A percentile compares a stretch with the other conserved stretches of the same genome.
Evolutionary conservation across 2,888 invertebrate genomes (phyloP).

Genomic region (Steinernema hermaphroditum): DNA sequence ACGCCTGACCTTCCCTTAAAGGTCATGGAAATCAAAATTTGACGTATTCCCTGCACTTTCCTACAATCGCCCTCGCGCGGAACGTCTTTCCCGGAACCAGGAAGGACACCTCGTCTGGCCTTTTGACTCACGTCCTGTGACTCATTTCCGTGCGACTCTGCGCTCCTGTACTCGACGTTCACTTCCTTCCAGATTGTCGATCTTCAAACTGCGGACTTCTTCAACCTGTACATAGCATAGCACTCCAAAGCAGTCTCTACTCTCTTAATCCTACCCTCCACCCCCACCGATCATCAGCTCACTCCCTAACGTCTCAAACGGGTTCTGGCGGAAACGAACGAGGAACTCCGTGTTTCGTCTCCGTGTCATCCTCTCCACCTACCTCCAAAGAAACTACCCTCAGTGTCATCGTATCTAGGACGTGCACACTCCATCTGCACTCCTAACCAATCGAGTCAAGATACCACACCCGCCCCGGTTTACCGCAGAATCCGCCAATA

Average conservation of each 20-base stretch:
- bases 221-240: background rate
- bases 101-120: too few species aligned
- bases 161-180: background rate
- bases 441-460: background rate
- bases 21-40: too few species aligned
- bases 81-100: too few species aligned
- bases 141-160: too few species aligned
- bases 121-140: too few species aligned
- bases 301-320: background rate
- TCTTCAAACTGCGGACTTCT: background rate
- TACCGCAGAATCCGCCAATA: background rate
- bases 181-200: background rate
- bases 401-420: background rate
- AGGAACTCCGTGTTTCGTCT: too few species aligned
- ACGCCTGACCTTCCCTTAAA: too few species aligned
- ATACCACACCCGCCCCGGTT: conserved; percentile 6
- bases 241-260: background rate
- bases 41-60: too few species aligned
- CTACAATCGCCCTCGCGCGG: too few species aligned
- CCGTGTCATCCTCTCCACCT: background rate
- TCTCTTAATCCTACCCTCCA: background rate
- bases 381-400: background rate
- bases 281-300: too few species aligned
- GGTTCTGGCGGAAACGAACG: too few species aligned
- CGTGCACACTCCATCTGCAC: background rate